Percentiles rank a stretch among this genome's conserved stretches.
These are phyloP conservation scores for Tragulus kanchil DNA, from an alignment of 2,113 vertebrate species.

Conservation along the genomic window DNA sequence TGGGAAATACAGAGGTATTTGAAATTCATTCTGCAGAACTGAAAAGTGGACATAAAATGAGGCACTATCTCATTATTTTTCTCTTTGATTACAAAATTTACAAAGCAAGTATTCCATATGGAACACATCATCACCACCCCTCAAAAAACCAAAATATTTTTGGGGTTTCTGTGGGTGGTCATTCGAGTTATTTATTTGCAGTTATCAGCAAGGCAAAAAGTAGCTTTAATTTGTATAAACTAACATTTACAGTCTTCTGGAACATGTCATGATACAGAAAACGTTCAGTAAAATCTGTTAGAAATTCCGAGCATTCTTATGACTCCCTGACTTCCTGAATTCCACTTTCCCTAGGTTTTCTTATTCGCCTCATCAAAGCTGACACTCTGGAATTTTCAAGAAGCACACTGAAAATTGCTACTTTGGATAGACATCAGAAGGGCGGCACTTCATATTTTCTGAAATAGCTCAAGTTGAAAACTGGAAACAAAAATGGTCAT, in stretches of 20 bases:
- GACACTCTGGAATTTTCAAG: constrained; percentile 13
- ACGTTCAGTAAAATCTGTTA: constrained; percentile 83
- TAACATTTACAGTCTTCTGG: constrained; percentile 73
- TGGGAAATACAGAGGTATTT: background rate
- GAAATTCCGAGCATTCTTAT: constrained; percentile 87
- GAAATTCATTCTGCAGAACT: background rate
- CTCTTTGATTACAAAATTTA: constrained; percentile 39
- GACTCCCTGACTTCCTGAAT: constrained; percentile 81
- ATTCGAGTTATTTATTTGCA: constrained; percentile 73
- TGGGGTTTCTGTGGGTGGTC: constrained; percentile 64
- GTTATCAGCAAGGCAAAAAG: constrained; percentile 73
- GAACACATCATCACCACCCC: background rate
- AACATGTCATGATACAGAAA: constrained; percentile 80
- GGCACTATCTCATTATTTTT: background rate
- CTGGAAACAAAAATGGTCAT: background rate
- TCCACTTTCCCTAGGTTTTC: constrained; percentile 76
- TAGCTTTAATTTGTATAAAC: constrained; percentile 30
- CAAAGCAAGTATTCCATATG: constrained; percentile 45
- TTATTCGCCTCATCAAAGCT: constrained; percentile 81
- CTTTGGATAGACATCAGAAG: constrained; percentile 11
- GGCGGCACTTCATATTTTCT: background rate
- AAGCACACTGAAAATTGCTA: background rate
- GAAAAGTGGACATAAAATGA: constrained; percentile 33
- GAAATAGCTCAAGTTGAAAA: constrained; percentile 34
- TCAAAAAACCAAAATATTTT: background rate